Conservation (phyloP, 1,140 invertebrate species). For the Diplogasteroides magnus region DNA sequence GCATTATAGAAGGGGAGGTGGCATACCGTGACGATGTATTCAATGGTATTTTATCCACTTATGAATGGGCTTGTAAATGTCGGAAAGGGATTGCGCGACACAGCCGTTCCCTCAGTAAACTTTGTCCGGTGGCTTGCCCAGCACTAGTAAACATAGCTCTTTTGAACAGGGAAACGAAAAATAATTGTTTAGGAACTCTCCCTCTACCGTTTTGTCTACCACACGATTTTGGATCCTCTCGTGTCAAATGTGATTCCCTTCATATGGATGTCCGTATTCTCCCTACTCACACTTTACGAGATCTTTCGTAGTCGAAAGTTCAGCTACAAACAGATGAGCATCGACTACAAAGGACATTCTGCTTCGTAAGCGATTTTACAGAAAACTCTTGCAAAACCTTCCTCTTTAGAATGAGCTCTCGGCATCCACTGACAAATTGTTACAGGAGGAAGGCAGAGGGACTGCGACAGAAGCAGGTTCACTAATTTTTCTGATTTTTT, state of each 20-base stretch:
- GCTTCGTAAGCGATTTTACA: constrained; percentile 25
- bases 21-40: background rate
- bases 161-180: constrained; percentile 5
- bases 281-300: constrained; percentile 47
- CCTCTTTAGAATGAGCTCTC: constrained; percentile 26
- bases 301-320: constrained; percentile 52
- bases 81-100: background rate
- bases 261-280: constrained; percentile 50
- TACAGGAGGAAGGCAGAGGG: constrained; percentile 35
- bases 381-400: constrained; percentile 10
- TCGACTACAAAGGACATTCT: constrained; percentile 32
- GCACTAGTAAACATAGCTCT: background rate
- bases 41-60: background rate
- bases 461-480: constrained; percentile 46
- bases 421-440: constrained; percentile 36
- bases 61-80: background rate
- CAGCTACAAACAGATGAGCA: constrained; percentile 45
- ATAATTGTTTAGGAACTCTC: constrained; percentile 40
- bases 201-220: constrained; percentile 51
- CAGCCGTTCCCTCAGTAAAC: background rate
- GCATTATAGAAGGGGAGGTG: background rate
- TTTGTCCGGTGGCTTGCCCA: too few species aligned
- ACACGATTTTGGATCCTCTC: constrained; percentile 49
- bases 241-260: constrained; percentile 51
- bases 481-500: too few species aligned